A percentile compares a stretch with the other conserved stretches of the same genome.
These are phyloP conservation scores for Emydura subglobosa DNA, from an alignment of 2,113 vertebrate genomes.

Conservation along the genomic window DNA sequence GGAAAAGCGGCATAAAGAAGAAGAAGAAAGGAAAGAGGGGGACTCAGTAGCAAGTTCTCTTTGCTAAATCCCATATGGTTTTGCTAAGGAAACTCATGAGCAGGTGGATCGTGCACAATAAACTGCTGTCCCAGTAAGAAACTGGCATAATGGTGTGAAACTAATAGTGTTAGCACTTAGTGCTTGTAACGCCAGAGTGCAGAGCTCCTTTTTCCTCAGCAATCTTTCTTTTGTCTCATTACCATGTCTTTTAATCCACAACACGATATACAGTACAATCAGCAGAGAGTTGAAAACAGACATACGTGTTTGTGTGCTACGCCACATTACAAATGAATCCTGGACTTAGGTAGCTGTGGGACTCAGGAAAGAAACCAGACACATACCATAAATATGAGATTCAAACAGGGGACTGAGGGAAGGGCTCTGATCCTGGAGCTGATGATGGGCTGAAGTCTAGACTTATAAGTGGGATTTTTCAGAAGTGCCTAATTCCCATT, in stretches of 20 bases:
- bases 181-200: neutral
- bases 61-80: neutral
- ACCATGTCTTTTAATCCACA: too few species aligned
- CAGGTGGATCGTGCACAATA: neutral
- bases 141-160: neutral
- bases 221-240: neutral
- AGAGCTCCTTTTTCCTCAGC: neutral
- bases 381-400: neutral
- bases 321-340: neutral
- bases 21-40: too few species aligned
- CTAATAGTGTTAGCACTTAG: neutral
- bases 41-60: neutral
- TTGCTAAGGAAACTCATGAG: neutral
- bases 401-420: neutral
- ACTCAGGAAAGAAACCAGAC: neutral
- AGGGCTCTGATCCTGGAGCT: neutral
- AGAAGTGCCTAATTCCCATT: neutral
- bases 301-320: neutral
- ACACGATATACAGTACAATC: neutral
- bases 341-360: neutral
- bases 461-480: neutral
- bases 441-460: neutral
- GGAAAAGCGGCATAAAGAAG: too few species aligned
- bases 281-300: neutral
- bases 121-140: neutral